Base-by-base conservation (phyloP, 2,888 invertebrate species). In the Ctena decussata region DNA sequence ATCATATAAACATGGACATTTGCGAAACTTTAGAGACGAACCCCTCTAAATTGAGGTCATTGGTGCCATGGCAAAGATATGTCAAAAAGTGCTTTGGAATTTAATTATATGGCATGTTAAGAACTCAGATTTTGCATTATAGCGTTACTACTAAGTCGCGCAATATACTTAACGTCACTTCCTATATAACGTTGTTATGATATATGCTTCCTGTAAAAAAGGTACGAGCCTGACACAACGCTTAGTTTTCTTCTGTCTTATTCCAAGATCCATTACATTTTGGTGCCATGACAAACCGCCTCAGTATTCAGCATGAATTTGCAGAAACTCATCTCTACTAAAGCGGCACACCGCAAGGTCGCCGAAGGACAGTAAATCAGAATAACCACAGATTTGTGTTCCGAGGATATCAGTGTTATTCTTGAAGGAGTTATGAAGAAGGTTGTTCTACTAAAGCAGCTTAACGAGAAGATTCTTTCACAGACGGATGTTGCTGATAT, bases 311-410 rank as follows among this genome's bases (percentile, higher is more conserved):
- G 65, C 21, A 11, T 57, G 57, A 65, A 65, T 21, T 65, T 32
- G 35, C 65, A 65, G 65, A 57, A 18, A 57, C 65, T 65, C 65
- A 65, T 65, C 30, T 57, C 65, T 35, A 65, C 65, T 21, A 65
- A 8, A 65, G 65, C 65, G 65, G 65, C 65, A 32, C 65, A 65
- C 65, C 65, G 32, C 35, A 65, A 65, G 15, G 65, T 65, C 21
- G 35, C 3, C 32, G 65, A 35, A 65, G 35, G 65, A 35, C 65
- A 65, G 21, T 21, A 35, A 21, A 6, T 35, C 24, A 35, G 18
- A 65, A 65, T 65, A 65, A 65, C 65, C 32, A 35, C 32, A 35
- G 57, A 57, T 3, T 57, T 57, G 32, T 32, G 65, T 65, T 65
- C 65, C 21, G 65, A 65, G 32, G 35, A 65, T 0, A 65, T 32